These are phyloP conservation scores for Leptinotarsa texana DNA, from an alignment of 1,140 invertebrate species.

Conservation along the genomic window DNA sequence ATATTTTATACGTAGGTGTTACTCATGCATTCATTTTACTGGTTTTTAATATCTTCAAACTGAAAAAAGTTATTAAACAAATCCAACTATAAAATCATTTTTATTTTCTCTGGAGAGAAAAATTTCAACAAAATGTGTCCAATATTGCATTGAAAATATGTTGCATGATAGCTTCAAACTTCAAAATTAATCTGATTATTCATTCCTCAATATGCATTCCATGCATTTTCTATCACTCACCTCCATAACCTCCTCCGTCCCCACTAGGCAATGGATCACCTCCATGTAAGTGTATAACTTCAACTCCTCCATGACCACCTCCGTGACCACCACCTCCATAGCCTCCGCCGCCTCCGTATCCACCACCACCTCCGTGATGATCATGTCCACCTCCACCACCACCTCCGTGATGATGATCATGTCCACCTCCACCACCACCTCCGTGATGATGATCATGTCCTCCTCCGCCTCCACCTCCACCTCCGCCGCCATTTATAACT, in stretches of 20 bases:
- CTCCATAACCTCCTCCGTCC: slow-evolving; percentile 35
- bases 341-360: slow-evolving; percentile 27
- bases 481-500: slow-evolving; percentile 23
- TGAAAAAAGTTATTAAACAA: no score
- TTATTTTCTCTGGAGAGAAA: no score
- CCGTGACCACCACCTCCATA: slow-evolving; percentile 25
- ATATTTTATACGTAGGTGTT: no score
- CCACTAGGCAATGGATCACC: slow-evolving; percentile 23
- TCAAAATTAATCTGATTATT: no score
- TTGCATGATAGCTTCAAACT: no score
- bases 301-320: slow-evolving; percentile 4
- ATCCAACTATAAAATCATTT: no score
- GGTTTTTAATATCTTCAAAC: no score
- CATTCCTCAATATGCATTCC: no score
- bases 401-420: slow-evolving; percentile 28
- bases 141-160: no score
- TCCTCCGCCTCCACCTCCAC: slow-evolving; percentile 36
- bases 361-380: slow-evolving; percentile 32
- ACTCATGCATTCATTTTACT: no score
- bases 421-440: slow-evolving; percentile 35
- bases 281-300: slow-evolving; percentile 17
- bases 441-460: slow-evolving; percentile 29
- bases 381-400: slow-evolving; percentile 33
- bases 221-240: background rate
- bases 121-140: no score